Conservation (phyloP, 2,113 vertebrate genomes). For the Gyps fulvus region DNA sequence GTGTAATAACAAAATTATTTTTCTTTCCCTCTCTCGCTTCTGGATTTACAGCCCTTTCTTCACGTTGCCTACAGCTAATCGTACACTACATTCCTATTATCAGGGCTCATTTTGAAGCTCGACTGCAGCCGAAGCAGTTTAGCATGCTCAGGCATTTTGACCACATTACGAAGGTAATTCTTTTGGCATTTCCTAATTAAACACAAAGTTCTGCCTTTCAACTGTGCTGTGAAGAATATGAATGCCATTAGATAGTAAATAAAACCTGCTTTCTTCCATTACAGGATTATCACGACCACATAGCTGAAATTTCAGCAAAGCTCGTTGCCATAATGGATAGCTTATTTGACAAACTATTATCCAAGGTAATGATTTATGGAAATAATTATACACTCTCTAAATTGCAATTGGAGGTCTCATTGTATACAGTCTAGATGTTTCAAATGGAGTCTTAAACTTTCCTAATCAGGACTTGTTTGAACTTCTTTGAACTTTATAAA, state of each 20-base stretch:
- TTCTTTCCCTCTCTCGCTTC: not conserved
- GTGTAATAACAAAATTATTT: not conserved
- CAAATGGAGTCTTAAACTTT: not conserved
- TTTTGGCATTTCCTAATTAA: conserved; percentile 4
- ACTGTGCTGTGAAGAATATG: not conserved
- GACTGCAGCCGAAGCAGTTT: conserved; percentile 92
- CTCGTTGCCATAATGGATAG: conserved; percentile 99
- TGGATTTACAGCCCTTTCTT: conserved; percentile 84
- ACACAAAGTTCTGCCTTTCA: not conserved
- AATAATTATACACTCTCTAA: conserved; percentile 3
- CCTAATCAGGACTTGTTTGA: not conserved
- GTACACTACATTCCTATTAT: conserved; percentile 96
- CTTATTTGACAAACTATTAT: conserved; percentile 93
- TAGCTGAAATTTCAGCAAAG: conserved; percentile 94
- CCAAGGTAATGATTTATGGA: conserved; percentile 82
- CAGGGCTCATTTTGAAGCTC: conserved; percentile 91
- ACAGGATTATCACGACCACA: conserved; percentile 97
- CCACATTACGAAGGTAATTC: conserved; percentile 95
- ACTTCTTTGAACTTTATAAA: not conserved
- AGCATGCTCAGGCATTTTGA: conserved; percentile 94
- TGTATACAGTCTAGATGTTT: not conserved
- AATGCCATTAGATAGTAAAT: not conserved
- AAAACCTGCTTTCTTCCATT: conserved; percentile 63
- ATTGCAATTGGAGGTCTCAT: not conserved
- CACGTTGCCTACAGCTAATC: conserved; percentile 95